Evolutionary conservation across 2,888 invertebrate species (phyloP).

Genomic region (Labia minor): DNA sequence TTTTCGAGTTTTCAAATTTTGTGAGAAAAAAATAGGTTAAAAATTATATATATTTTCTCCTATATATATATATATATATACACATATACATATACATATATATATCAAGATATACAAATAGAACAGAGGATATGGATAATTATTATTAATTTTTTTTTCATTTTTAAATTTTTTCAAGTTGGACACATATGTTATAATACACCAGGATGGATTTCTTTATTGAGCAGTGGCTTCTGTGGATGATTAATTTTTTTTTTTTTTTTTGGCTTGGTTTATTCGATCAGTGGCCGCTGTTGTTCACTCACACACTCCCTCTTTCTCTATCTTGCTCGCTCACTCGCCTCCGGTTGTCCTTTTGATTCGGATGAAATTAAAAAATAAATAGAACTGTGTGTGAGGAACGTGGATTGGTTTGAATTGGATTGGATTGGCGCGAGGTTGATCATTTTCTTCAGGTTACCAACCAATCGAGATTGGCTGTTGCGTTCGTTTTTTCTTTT

Average conservation of each 20-base stretch:
- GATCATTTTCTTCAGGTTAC: background rate
- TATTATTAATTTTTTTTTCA: background rate
- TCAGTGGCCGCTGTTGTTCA: too few species aligned
- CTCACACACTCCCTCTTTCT: too few species aligned
- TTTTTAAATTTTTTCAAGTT: background rate
- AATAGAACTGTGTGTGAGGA: background rate
- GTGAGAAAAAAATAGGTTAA: too few species aligned
- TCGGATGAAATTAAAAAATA: background rate
- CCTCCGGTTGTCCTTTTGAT: constrained; percentile 13
- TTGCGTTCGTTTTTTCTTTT: background rate
- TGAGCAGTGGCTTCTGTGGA: background rate
- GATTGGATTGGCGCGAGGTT: background rate
- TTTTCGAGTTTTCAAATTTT: background rate
- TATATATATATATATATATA: too few species aligned
- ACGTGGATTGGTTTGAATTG: too few species aligned
- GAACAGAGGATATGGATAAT: background rate
- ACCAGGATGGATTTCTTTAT: too few species aligned
- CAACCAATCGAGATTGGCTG: background rate
- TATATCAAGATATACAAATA: background rate
- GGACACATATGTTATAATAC: too few species aligned
- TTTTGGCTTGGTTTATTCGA: background rate
- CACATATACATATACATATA: too few species aligned
- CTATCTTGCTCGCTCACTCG: background rate
- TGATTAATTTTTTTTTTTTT: background rate
- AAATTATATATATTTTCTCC: too few species aligned